Base-by-base conservation (phyloP, 2,113 vertebrate genomes). In the Coryphaenoides rupestris region DNA sequence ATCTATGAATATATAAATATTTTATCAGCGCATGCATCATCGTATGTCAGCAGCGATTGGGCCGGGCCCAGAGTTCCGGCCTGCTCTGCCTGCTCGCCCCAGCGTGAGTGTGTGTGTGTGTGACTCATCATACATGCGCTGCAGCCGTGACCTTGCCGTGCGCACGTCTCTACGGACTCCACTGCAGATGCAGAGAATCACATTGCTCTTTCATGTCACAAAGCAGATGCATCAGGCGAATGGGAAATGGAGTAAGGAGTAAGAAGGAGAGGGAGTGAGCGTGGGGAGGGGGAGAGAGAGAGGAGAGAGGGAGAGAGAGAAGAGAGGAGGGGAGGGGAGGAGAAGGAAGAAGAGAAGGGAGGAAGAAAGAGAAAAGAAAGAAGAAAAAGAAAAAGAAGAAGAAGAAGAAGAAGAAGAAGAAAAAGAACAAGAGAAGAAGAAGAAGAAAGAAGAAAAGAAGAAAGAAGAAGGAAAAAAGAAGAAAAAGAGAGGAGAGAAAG, bases 121-220 rank as follows among this genome's bases (percentile, higher is more conserved):
- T 86, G 78, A 77, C 60, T 81, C 74, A n/a, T n/a, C n/a, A 81
- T 52, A 55, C 56, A 62, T 61, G 58, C 58, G 70, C 55, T 7
- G 21, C n/a, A 70, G 55, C 71, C 76, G 53, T 57, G 65, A 79
- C 74, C 72, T 78, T 82, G 58, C 74, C 68, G 45, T 40, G 52
- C 52, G 57, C 21, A 17, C 21, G 6, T 54, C 19, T 19, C n/a
- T 19, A 5, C 10, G 21, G 12, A 21, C 52, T n/a, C n/a, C 21
- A 21, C 3, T 4, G 52, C 17, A 54, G n/a, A 54, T 54, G 52
- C 17, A 19, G 10, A 40, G 7, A 40, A 12, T 40, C 9, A 10
- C 33, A 12, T 40, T 9, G 33, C 7, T 40, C 33, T 40, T 40
- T 40, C 33, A 40, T 40, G 33, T 40, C 33, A 40, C 9, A 40